Percentiles rank a stretch among this genome's conserved stretches.
phyloP scores from a whole-genome alignment of 1,140 invertebrate genomes.

The Philotrypesis tridentata region DNA sequence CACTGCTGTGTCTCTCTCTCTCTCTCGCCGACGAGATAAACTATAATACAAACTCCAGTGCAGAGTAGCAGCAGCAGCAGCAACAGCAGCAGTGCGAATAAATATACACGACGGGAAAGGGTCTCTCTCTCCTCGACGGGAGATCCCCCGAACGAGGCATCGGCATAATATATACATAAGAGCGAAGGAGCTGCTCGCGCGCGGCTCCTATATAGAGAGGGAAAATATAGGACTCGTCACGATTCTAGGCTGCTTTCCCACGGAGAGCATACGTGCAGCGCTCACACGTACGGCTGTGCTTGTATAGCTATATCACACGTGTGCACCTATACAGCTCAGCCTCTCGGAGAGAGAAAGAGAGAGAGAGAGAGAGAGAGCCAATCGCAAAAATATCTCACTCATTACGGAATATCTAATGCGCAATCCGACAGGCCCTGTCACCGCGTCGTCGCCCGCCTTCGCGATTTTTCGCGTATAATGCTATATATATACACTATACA shows the following conservation, averaged over 20 bases:
- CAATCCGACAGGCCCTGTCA: slow-evolving; percentile 47
- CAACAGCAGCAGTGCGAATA: too few relatives aligned
- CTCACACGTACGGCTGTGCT: too few relatives aligned
- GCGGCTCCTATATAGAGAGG: background rate
- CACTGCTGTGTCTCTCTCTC: background rate
- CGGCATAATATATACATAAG: background rate
- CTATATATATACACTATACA: background rate
- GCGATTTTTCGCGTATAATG: background rate
- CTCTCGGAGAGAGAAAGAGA: too few relatives aligned
- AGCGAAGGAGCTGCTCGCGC: background rate
- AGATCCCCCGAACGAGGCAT: background rate
- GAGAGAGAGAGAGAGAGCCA: background rate
- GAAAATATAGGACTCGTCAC: slow-evolving; percentile 46
- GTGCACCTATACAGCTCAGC: background rate
- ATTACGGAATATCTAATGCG: slow-evolving; percentile 54
- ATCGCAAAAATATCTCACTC: slow-evolving; percentile 51
- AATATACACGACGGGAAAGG: background rate
- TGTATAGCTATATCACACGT: background rate
- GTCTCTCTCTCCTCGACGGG: background rate
- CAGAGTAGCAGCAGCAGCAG: too few relatives aligned
- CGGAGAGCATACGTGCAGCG: slow-evolving; percentile 9
- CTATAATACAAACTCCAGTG: too few relatives aligned
- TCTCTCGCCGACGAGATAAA: too few relatives aligned
- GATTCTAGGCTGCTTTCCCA: slow-evolving; percentile 50
- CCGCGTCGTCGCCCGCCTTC: background rate